Evolutionary conservation across 2,888 invertebrate genomes (phyloP).

Genomic region (Eupithecia abbreviata): DNA sequence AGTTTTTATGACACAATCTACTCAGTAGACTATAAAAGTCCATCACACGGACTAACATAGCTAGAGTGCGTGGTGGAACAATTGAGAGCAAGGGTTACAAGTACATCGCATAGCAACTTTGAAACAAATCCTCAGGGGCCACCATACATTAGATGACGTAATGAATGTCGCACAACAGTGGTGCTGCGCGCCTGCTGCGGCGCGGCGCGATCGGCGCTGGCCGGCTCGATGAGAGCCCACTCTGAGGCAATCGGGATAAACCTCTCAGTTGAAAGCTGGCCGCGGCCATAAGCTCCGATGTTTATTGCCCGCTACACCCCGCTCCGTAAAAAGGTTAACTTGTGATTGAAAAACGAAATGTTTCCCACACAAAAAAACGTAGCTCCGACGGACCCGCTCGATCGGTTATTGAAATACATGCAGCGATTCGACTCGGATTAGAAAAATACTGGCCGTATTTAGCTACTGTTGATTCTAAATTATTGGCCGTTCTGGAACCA

Average conservation of each 20-base stretch:
- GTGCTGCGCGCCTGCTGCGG: not conserved
- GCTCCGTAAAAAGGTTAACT: conserved; percentile 71
- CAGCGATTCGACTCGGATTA: conserved; percentile 78
- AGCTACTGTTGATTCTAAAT: conserved; percentile 79
- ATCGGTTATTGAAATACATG: conserved; percentile 75
- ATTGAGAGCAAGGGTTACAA: no score
- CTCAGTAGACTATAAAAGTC: not conserved
- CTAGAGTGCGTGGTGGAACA: not conserved
- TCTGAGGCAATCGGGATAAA: conserved; percentile 62
- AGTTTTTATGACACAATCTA: not conserved
- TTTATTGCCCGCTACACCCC: conserved; percentile 72
- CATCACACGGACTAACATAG: not conserved
- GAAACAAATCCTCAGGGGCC: not conserved
- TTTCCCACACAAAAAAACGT: conserved; percentile 70
- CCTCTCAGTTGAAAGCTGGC: conserved; percentile 70
- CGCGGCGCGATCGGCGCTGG: conserved; percentile 6
- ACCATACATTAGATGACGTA: not conserved
- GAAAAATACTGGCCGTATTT: conserved; percentile 58
- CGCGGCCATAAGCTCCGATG: conserved; percentile 77
- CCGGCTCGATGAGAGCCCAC: conserved; percentile 13
- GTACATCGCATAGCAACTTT: not conserved
- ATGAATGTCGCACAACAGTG: not conserved
- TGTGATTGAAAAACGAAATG: conserved; percentile 77
- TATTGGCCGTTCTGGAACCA: conserved; percentile 63
- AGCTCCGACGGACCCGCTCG: conserved; percentile 45